These are phyloP conservation scores for Neolamprologus sp. DNA, from an alignment of 2,113 vertebrate species.

Conservation along the genomic window DNA sequence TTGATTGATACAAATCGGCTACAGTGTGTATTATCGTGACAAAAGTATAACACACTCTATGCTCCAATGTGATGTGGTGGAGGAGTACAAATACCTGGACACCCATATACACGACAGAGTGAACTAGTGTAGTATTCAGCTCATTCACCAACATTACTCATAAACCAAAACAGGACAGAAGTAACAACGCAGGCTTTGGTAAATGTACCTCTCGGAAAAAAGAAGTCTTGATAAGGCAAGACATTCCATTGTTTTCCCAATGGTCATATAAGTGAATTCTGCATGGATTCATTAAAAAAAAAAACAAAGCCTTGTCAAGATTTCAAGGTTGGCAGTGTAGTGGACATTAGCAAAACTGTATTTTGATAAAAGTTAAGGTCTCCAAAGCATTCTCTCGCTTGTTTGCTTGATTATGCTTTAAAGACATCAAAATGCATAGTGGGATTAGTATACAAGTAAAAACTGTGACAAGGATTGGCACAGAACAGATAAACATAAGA, in stretches of 20 bases:
- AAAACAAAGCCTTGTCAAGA: background rate
- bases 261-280: background rate
- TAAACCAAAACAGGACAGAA: background rate
- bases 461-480: background rate
- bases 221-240: background rate
- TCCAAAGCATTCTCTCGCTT: accelerated
- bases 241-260: background rate
- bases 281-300: background rate
- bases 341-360: background rate
- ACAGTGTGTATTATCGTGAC: background rate
- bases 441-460: background rate
- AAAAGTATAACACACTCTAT: background rate
- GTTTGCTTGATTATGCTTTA: background rate
- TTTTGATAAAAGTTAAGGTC: background rate
- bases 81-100: background rate
- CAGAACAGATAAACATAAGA: background rate
- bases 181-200: background rate
- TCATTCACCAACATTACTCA: background rate
- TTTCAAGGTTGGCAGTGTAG: background rate
- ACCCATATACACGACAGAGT: background rate
- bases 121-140: background rate
- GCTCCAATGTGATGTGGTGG: background rate
- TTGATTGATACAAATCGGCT: background rate
- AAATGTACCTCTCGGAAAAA: background rate
- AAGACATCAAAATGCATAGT: background rate